Evolutionary conservation across 2,113 vertebrate species (phyloP), one percentile per base, ranked within the genome.

Genomic region (Melanostigma gelatinosum): DNA sequence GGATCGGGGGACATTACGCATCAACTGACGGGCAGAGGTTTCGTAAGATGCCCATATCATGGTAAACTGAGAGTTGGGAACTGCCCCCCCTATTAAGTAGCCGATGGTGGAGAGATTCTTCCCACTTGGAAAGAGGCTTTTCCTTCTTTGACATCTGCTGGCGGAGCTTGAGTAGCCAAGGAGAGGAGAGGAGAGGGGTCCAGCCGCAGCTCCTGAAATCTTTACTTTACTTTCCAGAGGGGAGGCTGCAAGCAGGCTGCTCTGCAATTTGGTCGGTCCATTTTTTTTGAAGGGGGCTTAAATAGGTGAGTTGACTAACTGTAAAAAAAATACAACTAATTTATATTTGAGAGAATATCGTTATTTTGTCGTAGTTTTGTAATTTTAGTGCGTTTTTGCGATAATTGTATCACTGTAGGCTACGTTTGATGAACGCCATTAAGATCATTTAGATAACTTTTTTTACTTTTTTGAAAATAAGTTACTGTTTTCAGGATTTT

Each of bases 81-180:
- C 97, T 95, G 95, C 97, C 97, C 97, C 95, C 96, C 12, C 6
- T 96, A 94, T 98, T 99, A 98, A 99, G 98, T 94, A 96, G 96
- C 96, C 95, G 94, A 92, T 94, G 94, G 94, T 94, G 95, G 94
- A 94, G 94, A 96, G 95, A 94, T 90, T 95, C 96, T 96, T 96
- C 96, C 95, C 97, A 97, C 95, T 98, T 94, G 92, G 92, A 96
- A 86, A 88, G 82, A 96, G 93, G 94, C 91, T 93, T 94, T 93
- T 90, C 93, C 94, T 85, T 90, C 94, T 91, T 91, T 91, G 93
- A 94, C 92, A 94, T 93, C 92, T 91, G 91, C 89, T 92, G 80
- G 84, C 15, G 89, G 90, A 92, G 91, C 91, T 85, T 90, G 92
- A 92, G 89, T 82, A 89, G 89, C 85, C 73, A 57, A 63, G 86